Evolutionary conservation across 2,113 vertebrate species (phyloP).

Genomic region (Columbina picui): DNA sequence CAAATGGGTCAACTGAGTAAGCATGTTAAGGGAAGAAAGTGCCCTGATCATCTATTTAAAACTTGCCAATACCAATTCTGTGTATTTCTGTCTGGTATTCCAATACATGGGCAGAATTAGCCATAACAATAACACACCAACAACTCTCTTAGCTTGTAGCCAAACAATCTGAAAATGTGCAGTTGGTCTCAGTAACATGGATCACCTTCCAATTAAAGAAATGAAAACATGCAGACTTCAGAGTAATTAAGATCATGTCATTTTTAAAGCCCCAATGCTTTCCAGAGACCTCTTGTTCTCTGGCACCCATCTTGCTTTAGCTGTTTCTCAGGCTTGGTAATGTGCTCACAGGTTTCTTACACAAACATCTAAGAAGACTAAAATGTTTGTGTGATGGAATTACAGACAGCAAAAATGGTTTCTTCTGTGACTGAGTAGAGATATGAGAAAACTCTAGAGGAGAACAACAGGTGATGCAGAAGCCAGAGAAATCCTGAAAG

Average conservation of each 20-base stretch:
- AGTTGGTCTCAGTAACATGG: neutral
- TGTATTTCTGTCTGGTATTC: neutral
- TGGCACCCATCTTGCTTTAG: neutral
- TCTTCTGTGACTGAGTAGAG: neutral
- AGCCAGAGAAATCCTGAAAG: neutral
- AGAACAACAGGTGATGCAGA: neutral
- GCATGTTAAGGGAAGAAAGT: neutral
- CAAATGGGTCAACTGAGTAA: neutral
- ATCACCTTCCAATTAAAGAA: conserved; percentile 39
- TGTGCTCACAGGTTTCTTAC: neutral
- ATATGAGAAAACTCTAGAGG: neutral
- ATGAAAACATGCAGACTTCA: conserved; percentile 29
- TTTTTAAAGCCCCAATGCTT: neutral
- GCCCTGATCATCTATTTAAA: neutral
- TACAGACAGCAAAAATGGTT: neutral
- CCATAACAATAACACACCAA: conserved; percentile 36
- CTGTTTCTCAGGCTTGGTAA: conserved; percentile 15
- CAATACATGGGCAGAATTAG: conserved; percentile 1
- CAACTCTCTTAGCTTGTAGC: neutral
- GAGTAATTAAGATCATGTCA: neutral
- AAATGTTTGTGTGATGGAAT: neutral
- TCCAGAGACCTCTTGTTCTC: neutral
- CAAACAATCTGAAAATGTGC: neutral
- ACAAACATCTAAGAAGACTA: neutral
- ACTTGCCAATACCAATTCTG: neutral